Evolutionary conservation across 2,113 vertebrate genomes (phyloP), one percentile per base, ranked within the genome.

Genomic region (Chionodraco myersi): DNA sequence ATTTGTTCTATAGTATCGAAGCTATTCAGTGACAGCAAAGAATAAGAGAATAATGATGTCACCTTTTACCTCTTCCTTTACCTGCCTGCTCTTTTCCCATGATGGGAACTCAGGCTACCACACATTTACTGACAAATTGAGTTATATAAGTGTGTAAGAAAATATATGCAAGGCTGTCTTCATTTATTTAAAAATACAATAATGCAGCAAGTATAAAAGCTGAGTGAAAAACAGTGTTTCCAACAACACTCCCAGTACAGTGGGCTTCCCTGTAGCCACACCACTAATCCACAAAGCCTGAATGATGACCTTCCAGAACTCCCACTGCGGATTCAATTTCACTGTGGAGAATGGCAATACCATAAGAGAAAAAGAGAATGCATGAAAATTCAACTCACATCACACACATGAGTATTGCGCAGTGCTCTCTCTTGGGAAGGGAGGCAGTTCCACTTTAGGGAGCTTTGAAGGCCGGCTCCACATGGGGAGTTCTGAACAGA

Each of bases 371-470:
- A 23, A 18, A 70, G 68, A 67, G 18, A 66, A 64, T 21, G 6
- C 16, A 44, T 10, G 59, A 75, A 78, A 76, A 83, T 52, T 11
- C 70, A 57, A 61, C 58, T 57, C 54, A 44, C 47, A 13, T 52
- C 68, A 68, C 72, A 74, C 84, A 63, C 62, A 30, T 5, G 76
- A 76, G 83, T 47, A 69, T 66, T 84, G 63, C 21, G 10, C 66
- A 62, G n/a, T 75, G 74, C 79, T 69, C 18, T 79, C 88, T 80
- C 64, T 0, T 61, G 78, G 81, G 87, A 82, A 44, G 59, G 44
- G 47, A 89, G 48, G 72, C 78, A 67, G 89, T 86, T 91, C 88
- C 82, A 91, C 88, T 87, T 88, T 86, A 81, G 88, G 86, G 86
- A 88, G 78, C 88, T 79, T 84, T 86, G 89, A 87, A 89, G 89